Conservation (phyloP, 2,113 vertebrate genomes). For the Aplodontia rufa region DNA sequence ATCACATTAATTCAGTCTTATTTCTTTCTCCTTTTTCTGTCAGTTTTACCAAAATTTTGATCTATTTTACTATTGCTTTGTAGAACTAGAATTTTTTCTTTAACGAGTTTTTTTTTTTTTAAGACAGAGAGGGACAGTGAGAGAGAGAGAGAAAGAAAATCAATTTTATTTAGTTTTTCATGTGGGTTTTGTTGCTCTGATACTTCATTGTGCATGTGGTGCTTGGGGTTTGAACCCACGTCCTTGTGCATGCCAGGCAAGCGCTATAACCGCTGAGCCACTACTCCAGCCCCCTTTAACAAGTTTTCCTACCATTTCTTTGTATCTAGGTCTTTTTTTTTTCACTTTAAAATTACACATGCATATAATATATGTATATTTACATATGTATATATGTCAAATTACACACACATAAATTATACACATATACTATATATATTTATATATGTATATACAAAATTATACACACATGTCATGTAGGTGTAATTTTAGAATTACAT, state of each 20-base stretch:
- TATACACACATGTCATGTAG: no score
- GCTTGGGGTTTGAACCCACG: no score
- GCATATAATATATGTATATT: not conserved
- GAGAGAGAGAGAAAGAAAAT: no score
- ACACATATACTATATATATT: not conserved
- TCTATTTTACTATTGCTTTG: not conserved
- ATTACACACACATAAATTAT: not conserved
- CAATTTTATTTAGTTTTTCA: no score
- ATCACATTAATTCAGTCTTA: not conserved
- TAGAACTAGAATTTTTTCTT: conserved; percentile 25
- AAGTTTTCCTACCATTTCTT: not conserved
- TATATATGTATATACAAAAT: not conserved
- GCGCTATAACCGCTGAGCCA: no score
- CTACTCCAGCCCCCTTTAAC: no score
- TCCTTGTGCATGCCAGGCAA: no score
- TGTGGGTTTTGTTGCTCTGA: no score
- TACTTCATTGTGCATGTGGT: no score
- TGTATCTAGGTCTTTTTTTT: not conserved
- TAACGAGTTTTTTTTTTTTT: not conserved
- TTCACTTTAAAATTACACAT: not conserved
- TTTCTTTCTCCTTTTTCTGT: not conserved
- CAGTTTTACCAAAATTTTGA: not conserved
- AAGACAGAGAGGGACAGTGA: no score
- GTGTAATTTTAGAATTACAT: no score
- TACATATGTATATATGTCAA: not conserved